Base-by-base conservation (phyloP, 2,888 invertebrate species). In the Andrena fulva region DNA sequence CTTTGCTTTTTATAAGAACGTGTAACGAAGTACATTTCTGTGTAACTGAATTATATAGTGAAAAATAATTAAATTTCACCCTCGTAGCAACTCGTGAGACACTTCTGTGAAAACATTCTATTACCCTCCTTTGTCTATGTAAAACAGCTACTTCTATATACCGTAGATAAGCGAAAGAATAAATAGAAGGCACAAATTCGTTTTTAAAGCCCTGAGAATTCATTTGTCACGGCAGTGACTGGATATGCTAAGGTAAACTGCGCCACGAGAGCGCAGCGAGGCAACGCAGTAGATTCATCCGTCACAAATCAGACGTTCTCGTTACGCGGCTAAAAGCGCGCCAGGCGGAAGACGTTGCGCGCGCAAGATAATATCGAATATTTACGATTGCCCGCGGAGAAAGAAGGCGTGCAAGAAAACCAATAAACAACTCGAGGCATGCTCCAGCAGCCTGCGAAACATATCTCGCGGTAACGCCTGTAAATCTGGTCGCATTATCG, bases 401-500 rank as follows among this genome's bases (percentile, higher is more conserved):
- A 70, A 60, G 60, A 60, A 60, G 20, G 70, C 50, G 60, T 31
- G 60, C 12, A 72, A 62, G 62, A 50, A 70, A 59, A 20, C 52
- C 33, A 72, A 72, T 63, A 63, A 63, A 72, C n/a, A 72, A 48
- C 60, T 60, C 0, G 10, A 20, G 31, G 20, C 20, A 31, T 48
- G 56, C 12, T 35, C 56, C 16, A 56, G 6, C 27, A 5, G 7
- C 27, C 24, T 1, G 42, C 24, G 54, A 33, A 16, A 33, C n/a
- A 33, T n/a, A 20, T 60, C 59, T 48, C 54, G 12, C 50, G 48
- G 62, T 75, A 69, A 63, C 16, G 66, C 64, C 56, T 33, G 35
- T 71, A 70, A 82, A 70, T 79, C 69, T 50, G 70, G 27, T 50
- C 54, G 56, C 48, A 56, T 79, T 74, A 70, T 63, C 69, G 52